Evolutionary conservation across 2,113 vertebrate genomes (phyloP).

Genomic region (Sapayoa aenigma): DNA sequence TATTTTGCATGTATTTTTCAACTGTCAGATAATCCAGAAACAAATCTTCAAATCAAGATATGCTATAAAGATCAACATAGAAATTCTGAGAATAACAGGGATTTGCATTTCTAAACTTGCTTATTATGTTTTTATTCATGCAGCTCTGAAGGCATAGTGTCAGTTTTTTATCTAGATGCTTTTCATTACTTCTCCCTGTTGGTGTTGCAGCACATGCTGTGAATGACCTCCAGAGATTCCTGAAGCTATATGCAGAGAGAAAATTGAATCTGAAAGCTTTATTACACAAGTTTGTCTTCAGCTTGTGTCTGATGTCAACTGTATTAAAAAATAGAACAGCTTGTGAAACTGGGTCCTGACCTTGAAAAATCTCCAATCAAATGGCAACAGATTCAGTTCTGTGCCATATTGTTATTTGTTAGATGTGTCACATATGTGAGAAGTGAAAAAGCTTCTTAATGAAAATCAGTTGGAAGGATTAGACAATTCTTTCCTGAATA

Average conservation of each 20-base stretch:
- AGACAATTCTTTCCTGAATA: background rate
- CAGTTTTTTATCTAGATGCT: slow-evolving; percentile 77
- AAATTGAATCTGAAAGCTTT: slow-evolving; percentile 84
- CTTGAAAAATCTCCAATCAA: slow-evolving; percentile 72
- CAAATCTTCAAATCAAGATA: slow-evolving; percentile 43
- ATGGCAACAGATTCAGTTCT: slow-evolving; percentile 52
- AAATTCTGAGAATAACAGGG: slow-evolving; percentile 62
- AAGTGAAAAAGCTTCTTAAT: background rate
- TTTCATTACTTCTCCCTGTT: slow-evolving; percentile 80
- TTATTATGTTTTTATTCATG: slow-evolving; percentile 73
- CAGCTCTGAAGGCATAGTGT: slow-evolving; percentile 60
- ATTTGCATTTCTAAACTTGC: slow-evolving; percentile 65
- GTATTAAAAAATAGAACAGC: slow-evolving; percentile 71
- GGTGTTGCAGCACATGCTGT: slow-evolving; percentile 73
- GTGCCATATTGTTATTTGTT: slow-evolving; percentile 51
- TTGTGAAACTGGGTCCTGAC: slow-evolving; percentile 70
- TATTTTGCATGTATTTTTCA: slow-evolving; percentile 49
- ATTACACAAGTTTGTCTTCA: slow-evolving; percentile 80
- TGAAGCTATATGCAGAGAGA: slow-evolving; percentile 72
- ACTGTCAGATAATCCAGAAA: slow-evolving; percentile 52
- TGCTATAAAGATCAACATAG: slow-evolving; percentile 56
- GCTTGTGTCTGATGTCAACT: slow-evolving; percentile 70
- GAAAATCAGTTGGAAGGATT: slow-evolving; percentile 21
- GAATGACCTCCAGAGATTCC: slow-evolving; percentile 80
- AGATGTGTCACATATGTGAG: slow-evolving; percentile 6